phyloP scores from a whole-genome alignment of 2,888 invertebrate species.

The Scaptomyza reducta region DNA sequence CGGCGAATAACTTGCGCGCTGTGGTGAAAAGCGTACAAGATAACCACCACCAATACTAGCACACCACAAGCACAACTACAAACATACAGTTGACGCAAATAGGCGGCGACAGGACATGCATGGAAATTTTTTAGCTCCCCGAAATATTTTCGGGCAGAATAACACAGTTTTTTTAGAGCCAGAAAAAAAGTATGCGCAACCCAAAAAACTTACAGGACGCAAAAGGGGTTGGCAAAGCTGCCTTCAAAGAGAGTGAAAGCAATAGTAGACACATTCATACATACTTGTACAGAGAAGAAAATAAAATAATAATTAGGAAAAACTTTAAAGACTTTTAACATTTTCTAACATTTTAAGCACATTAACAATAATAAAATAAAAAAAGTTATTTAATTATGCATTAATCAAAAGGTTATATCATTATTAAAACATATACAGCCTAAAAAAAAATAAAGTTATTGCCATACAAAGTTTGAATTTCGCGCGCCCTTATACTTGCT shows the following conservation, averaged over 20 bases:
- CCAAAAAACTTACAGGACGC: slow-evolving; percentile 26
- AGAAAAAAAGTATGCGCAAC: slow-evolving; percentile 6
- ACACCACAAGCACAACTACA: slow-evolving; percentile 7
- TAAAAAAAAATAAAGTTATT: background rate
- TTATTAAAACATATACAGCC: too few relatives aligned
- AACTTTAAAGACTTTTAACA: too few relatives aligned
- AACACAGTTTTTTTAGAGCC: slow-evolving; percentile 7
- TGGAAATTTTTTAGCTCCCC: slow-evolving; percentile 47
- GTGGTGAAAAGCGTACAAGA: slow-evolving; percentile 53
- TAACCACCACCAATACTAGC: slow-evolving; percentile 13
- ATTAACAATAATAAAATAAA: too few relatives aligned
- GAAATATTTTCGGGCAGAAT: slow-evolving; percentile 13
- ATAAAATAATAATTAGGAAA: too few relatives aligned
- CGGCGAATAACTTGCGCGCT: slow-evolving; percentile 14
- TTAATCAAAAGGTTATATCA: too few relatives aligned
- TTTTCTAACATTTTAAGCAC: too few relatives aligned
- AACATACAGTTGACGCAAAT: slow-evolving; percentile 21
- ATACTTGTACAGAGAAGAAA: too few relatives aligned
- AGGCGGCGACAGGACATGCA: slow-evolving; percentile 22
- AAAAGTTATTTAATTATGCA: too few relatives aligned
- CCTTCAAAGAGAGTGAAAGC: slow-evolving; percentile 1
- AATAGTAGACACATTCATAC: too few relatives aligned
- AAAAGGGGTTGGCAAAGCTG: slow-evolving; percentile 43
- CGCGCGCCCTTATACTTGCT: background rate
- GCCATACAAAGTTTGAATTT: background rate